A percentile compares a stretch with the other conserved stretches of the same genome.
Evolutionary conservation across 2,888 invertebrate genomes (phyloP).

Genomic region (Lepidonotus clava): DNA sequence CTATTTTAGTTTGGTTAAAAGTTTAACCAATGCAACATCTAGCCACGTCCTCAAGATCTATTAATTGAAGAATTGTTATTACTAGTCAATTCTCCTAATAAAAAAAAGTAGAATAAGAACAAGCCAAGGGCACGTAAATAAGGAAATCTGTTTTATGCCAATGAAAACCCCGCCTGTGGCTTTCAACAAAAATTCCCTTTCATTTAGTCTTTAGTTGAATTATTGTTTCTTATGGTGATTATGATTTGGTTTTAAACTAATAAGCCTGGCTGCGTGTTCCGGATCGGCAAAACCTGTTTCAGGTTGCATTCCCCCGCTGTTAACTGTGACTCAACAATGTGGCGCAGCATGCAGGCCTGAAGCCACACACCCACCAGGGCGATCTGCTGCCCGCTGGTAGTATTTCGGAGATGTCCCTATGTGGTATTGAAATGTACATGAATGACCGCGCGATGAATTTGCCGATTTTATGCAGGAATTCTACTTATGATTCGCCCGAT

Average conservation of each 20-base stretch:
- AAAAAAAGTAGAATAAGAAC: too few species aligned
- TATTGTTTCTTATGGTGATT: background rate
- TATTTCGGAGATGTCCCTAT: too few species aligned
- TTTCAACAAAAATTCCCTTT: background rate
- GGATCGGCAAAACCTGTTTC: background rate
- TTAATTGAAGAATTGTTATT: too few species aligned
- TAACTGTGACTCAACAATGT: background rate
- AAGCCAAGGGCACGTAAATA: background rate
- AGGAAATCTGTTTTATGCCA: background rate
- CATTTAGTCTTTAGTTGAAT: conserved; percentile 19
- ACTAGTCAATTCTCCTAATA: too few species aligned
- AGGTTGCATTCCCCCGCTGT: background rate
- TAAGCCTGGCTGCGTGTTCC: conserved; percentile 1
- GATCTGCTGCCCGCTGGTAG: too few species aligned
- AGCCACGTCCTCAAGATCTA: too few species aligned
- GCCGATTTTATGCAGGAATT: too few species aligned
- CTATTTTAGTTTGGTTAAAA: too few species aligned
- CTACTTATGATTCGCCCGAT: too few species aligned
- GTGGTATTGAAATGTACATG: too few species aligned
- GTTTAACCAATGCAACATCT: too few species aligned
- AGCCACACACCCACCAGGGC: background rate
- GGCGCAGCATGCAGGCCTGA: background rate
- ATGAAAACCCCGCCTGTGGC: background rate
- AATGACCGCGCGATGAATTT: too few species aligned
- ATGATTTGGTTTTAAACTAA: conserved; percentile 36